Evolutionary conservation across 2,888 invertebrate genomes (phyloP), one percentile per base, ranked within the genome.

Genomic region (Nematopogon swammerdamellus): DNA sequence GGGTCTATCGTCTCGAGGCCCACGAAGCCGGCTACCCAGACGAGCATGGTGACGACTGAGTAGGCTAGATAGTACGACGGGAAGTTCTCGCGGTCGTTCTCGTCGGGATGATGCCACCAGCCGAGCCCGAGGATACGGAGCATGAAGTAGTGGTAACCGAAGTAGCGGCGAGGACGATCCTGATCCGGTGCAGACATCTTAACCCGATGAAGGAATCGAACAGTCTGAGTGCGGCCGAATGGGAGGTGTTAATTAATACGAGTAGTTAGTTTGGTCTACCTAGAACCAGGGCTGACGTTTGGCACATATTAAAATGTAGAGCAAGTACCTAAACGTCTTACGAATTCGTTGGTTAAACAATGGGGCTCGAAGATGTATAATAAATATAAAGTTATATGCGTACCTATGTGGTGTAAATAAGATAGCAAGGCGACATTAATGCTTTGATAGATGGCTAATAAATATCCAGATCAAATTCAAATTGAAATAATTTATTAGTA

Each of bases 31-130:
- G 61, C 70, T 1, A 77, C 76, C 73, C 73, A 77, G 8, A 77
- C 60, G 1, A 72, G 50, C 57, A 75, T 68, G 0, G 76, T 75
- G 2, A 67, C 46, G 48, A 77, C 65, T 1, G 72, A 60, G 56
- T 79, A 79, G 53, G 68, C 75, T 1, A 77, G 49, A 50, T 79
- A 79, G 58, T 62, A 65, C 43, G 71, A 68, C 1, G 65, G 66
- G 52, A 77, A 77, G 54, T 79, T 79, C 3, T 58, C 58, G 0
- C 62, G 68, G 16, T 73, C 62, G 2, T 51, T 58, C 60, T 76
- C 68, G 50, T 77, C 74, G 1, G 79, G 76, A 48, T 72, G 67
- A 54, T 79, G 79, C 77, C 77, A 79, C 79, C 77, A 77, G 19
- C 79, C 79, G 1, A 79, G 55, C 0, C 77, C 77, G 3, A 77